phyloP scores from a whole-genome alignment of 2,797 vertebrate genomes.

The Phoebastria nigripes region DNA sequence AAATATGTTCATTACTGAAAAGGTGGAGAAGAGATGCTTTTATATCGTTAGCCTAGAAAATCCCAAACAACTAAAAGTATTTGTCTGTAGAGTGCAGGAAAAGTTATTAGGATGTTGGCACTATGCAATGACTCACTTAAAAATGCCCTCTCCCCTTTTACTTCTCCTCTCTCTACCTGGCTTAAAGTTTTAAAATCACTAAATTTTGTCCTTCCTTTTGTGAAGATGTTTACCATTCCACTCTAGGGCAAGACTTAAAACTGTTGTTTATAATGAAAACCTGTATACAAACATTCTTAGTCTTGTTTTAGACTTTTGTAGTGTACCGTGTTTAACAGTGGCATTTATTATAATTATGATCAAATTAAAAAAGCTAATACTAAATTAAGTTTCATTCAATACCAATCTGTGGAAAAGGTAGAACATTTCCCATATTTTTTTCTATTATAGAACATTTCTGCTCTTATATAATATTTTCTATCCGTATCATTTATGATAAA shows the following conservation, averaged over 20 bases:
- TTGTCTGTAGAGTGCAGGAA: neutral
- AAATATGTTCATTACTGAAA: conserved; percentile 40
- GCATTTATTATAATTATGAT: neutral
- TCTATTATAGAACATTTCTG: neutral
- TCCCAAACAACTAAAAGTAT: neutral
- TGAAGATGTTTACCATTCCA: neutral
- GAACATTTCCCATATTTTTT: neutral
- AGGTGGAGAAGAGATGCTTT: conserved; percentile 7
- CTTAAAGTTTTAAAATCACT: neutral
- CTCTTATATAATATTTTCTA: neutral
- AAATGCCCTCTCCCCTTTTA: neutral
- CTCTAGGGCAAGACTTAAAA: neutral
- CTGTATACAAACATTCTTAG: neutral
- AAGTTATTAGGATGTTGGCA: neutral
- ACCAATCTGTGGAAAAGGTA: neutral
- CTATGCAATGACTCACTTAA: neutral
- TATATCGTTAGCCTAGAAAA: neutral
- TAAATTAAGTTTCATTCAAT: neutral
- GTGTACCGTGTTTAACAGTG: neutral
- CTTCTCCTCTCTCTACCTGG: neutral
- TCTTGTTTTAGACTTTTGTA: neutral
- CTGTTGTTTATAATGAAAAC: neutral
- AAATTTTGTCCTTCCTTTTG: neutral
- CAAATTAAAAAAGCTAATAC: fast-evolving
- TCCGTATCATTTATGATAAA: neutral